phyloP scores from a whole-genome alignment of 2,113 vertebrate genomes.

The Mus spicilegus region DNA sequence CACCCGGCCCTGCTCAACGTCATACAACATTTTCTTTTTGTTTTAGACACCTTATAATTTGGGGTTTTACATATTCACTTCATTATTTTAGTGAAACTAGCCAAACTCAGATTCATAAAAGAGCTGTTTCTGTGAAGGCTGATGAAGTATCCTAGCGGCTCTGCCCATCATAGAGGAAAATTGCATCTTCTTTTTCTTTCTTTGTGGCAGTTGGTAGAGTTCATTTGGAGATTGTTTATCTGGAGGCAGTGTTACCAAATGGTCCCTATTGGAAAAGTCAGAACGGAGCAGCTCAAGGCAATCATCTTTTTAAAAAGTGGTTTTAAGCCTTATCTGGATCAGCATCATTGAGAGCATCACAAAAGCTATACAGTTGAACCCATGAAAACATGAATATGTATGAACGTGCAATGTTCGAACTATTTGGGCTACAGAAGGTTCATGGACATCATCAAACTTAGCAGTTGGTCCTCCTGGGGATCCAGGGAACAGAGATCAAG shows the following conservation, averaged over 20 bases:
- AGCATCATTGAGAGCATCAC: neutral
- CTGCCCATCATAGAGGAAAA: neutral
- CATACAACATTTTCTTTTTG: neutral
- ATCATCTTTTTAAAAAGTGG: neutral
- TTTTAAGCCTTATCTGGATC: conserved; percentile 11
- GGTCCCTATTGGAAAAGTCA: neutral
- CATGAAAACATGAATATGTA: neutral
- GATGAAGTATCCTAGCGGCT: neutral
- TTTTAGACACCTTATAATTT: neutral
- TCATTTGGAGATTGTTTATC: neutral
- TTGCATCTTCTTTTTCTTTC: neutral
- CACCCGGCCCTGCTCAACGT: too few relatives aligned
- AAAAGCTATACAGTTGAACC: neutral
- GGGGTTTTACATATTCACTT: neutral
- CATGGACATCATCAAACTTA: neutral
- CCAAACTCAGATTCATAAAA: neutral
- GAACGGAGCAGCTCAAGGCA: neutral
- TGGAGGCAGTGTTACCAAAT: neutral
- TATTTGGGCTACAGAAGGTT: neutral
- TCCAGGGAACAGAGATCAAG: neutral
- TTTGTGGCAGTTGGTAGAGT: neutral
- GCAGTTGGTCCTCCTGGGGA: neutral
- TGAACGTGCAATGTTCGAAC: neutral
- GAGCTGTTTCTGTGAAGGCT: neutral
- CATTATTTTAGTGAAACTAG: neutral